phyloP scores from a whole-genome alignment of 2,797 vertebrate species.

The Poeciliopsis turneri region DNA sequence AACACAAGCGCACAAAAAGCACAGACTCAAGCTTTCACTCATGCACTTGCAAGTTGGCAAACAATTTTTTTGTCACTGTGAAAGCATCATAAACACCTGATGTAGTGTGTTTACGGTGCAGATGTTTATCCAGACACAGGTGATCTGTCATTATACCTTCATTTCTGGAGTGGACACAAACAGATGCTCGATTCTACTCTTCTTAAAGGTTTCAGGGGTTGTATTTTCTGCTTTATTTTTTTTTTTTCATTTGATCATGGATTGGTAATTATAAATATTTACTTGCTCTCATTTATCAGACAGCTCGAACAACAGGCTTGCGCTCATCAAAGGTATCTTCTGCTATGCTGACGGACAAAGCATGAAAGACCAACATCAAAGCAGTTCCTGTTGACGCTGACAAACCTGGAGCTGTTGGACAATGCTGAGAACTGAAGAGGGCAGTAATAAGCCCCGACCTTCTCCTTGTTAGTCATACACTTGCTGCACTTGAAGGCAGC shows the following conservation, averaged over 20 bases:
- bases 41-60: slow-evolving; percentile 58
- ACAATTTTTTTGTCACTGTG: slow-evolving; percentile 23
- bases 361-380: slow-evolving; percentile 72
- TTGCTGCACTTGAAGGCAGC: slow-evolving; percentile 36
- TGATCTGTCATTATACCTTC: slow-evolving; percentile 34
- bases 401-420: slow-evolving; percentile 45
- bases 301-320: slow-evolving; percentile 51
- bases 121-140: slow-evolving; percentile 55
- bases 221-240: slow-evolving; percentile 33
- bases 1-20: slow-evolving; percentile 27
- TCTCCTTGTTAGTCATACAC: slow-evolving; percentile 38
- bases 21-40: slow-evolving; percentile 49
- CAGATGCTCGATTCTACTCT: slow-evolving; percentile 32
- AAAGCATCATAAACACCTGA: slow-evolving; percentile 41
- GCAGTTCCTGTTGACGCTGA: slow-evolving; percentile 42
- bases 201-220: slow-evolving; percentile 18
- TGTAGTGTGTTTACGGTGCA: slow-evolving; percentile 35
- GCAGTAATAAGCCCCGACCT: slow-evolving; percentile 66
- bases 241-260: slow-evolving; percentile 61
- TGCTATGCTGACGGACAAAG: slow-evolving; percentile 59
- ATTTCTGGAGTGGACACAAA: slow-evolving; percentile 44
- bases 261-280: slow-evolving; percentile 48
- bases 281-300: slow-evolving; percentile 49
- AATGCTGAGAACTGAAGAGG: slow-evolving; percentile 56
- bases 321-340: slow-evolving; percentile 66